A percentile compares a stretch with the other conserved stretches of the same genome.
phyloP scores from a whole-genome alignment of 1,140 invertebrate species.

The Platyscapa corneri region DNA sequence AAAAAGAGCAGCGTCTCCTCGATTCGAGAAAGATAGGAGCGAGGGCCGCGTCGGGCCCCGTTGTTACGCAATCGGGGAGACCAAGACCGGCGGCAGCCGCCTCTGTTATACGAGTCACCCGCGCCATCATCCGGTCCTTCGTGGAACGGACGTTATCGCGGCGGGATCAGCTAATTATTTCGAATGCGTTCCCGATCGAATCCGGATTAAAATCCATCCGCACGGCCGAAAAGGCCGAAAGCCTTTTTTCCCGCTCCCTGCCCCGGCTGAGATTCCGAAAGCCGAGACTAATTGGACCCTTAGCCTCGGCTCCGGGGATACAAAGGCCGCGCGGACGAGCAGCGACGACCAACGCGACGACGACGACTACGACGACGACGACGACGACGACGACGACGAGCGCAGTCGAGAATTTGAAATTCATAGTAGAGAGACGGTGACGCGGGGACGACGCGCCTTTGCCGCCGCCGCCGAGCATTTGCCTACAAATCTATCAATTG shows the following conservation, averaged over 20 bases:
- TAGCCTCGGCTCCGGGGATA: conserved; percentile 55
- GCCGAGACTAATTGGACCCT: conserved; percentile 74
- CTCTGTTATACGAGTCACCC: too few species aligned
- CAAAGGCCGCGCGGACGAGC: conserved; percentile 54
- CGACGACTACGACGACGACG: too few species aligned
- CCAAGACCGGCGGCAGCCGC: conserved; percentile 52
- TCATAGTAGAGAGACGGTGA: conserved; percentile 59
- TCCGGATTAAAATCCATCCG: conserved; percentile 68
- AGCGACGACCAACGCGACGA: too few species aligned
- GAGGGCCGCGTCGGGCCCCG: too few species aligned
- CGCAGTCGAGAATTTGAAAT: conserved; percentile 68
- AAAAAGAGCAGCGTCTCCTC: conserved; percentile 48
- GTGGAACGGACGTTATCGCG: conserved; percentile 67
- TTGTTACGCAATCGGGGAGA: conserved; percentile 62
- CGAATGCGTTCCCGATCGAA: conserved; percentile 71
- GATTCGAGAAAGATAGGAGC: too few species aligned
- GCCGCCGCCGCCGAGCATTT: neutral
- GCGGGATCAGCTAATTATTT: conserved; percentile 74
- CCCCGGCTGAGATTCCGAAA: conserved; percentile 65
- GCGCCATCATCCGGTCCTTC: conserved; percentile 60
- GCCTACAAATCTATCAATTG: conserved; percentile 73
- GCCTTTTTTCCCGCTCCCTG: neutral
- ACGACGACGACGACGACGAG: too few species aligned
- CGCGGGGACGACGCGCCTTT: too few species aligned
- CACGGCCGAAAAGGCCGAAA: conserved; percentile 46